Percentiles rank a stretch among this genome's conserved stretches.
Conservation (phyloP, 2,888 invertebrate genomes). For the Tenthredo amoena region DNA sequence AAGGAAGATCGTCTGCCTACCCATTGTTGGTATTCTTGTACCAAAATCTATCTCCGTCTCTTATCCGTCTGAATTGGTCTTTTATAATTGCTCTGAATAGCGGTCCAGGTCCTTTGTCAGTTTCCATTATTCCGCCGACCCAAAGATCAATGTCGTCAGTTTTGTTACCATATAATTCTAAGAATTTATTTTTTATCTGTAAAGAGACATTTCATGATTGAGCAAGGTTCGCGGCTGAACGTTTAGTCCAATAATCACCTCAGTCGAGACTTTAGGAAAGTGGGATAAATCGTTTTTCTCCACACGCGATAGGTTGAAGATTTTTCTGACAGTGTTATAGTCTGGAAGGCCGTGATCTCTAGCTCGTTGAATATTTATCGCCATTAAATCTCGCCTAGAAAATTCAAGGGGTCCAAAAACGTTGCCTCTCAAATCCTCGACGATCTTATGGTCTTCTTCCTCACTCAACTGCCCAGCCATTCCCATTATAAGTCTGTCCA, state of each 20-base stretch:
- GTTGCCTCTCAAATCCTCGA: constrained; percentile 80
- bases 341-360: constrained; percentile 82
- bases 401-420: constrained; percentile 82
- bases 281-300: constrained; percentile 63
- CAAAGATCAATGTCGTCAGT: constrained; percentile 80
- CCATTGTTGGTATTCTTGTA: constrained; percentile 79
- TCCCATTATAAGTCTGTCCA: constrained; percentile 81
- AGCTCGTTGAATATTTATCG: constrained; percentile 81
- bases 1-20: constrained; percentile 62
- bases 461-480: constrained; percentile 80
- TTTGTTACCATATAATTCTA: constrained; percentile 72
- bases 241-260: constrained; percentile 46
- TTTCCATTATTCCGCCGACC: constrained; percentile 82
- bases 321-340: constrained; percentile 81
- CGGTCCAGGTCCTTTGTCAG: constrained; percentile 78
- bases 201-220: constrained; percentile 28
- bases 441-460: constrained; percentile 80
- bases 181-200: constrained; percentile 64
- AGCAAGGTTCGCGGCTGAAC: neutral
- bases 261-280: neutral
- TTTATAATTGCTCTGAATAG: constrained; percentile 79
- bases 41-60: constrained; percentile 82
- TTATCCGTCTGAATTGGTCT: constrained; percentile 81
- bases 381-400: constrained; percentile 81
- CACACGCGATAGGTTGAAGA: constrained; percentile 76